A percentile compares a stretch with the other conserved stretches of the same genome.
These are phyloP conservation scores for Macroglossus sobrinus DNA, from an alignment of 2,113 vertebrate species.

Conservation along the genomic window DNA sequence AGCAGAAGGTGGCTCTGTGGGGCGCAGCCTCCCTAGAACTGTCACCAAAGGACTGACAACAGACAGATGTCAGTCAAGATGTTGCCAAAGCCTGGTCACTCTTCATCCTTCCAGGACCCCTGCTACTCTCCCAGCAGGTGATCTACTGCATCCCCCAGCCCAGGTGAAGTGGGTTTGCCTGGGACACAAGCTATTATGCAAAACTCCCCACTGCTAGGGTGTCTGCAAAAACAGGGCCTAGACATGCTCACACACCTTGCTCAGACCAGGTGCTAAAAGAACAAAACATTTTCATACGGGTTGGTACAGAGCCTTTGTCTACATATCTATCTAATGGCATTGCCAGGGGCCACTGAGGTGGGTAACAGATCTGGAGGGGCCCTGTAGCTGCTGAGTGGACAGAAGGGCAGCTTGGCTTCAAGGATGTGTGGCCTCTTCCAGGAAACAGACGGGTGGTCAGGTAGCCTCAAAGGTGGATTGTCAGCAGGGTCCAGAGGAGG, in stretches of 20 bases:
- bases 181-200: neutral
- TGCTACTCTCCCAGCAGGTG: neutral
- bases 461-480: fast-evolving
- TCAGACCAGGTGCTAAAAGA: neutral
- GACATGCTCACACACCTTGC: fast-evolving
- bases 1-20: fast-evolving
- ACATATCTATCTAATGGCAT: too few relatives aligned
- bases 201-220: neutral
- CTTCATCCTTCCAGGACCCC: neutral
- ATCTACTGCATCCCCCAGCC: neutral
- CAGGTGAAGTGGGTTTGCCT: neutral
- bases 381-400: neutral
- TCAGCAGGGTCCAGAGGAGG: neutral
- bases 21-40: neutral
- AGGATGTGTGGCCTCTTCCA: neutral
- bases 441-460: neutral
- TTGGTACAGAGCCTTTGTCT: neutral
- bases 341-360: neutral
- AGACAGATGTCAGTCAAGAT: neutral
- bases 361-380: neutral
- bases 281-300: neutral
- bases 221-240: neutral
- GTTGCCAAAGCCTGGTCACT: neutral
- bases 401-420: neutral
- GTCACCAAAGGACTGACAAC: neutral